Evolutionary conservation across 2,888 invertebrate species (phyloP).

Genomic region (Netelia virgata): DNA sequence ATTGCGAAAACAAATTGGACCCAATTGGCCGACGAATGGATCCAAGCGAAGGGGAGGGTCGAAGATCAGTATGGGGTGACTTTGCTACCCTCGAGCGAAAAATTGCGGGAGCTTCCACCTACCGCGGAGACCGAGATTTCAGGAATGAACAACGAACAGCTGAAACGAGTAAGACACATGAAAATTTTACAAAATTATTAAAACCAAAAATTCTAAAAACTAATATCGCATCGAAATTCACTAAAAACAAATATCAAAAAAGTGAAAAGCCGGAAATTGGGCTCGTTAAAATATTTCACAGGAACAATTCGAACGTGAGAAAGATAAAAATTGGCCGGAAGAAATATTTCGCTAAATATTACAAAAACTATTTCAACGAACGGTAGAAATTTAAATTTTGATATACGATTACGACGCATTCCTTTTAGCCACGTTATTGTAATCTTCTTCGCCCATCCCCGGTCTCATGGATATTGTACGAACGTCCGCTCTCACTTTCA

Average conservation of each 20-base stretch:
- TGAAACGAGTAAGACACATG: conserved; percentile 73
- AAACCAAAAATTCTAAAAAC: conserved; percentile 1
- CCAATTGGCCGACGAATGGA: conserved; percentile 81
- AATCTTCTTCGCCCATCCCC: too few relatives aligned
- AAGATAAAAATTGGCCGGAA: too few relatives aligned
- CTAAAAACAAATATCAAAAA: not conserved
- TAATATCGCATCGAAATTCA: conserved; percentile 16
- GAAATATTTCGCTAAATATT: too few relatives aligned
- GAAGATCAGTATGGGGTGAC: conserved; percentile 76
- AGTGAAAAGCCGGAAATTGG: not conserved
- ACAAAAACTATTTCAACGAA: too few relatives aligned
- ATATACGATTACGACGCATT: too few relatives aligned
- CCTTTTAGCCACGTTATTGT: too few relatives aligned
- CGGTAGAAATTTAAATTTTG: too few relatives aligned
- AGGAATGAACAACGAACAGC: conserved; percentile 73
- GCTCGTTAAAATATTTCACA: too few relatives aligned
- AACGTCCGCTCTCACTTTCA: conserved; percentile 78
- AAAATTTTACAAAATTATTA: not conserved
- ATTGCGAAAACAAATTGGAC: conserved; percentile 80
- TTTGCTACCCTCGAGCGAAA: conserved; percentile 75
- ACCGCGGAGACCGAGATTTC: conserved; percentile 71
- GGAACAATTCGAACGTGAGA: too few relatives aligned
- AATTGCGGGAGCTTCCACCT: conserved; percentile 76
- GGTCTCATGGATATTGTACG: not conserved
- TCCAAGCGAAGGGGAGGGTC: conserved; percentile 75